These are phyloP conservation scores for Grammatotria lemairii DNA, from an alignment of 2,113 vertebrate species.

Conservation along the genomic window DNA sequence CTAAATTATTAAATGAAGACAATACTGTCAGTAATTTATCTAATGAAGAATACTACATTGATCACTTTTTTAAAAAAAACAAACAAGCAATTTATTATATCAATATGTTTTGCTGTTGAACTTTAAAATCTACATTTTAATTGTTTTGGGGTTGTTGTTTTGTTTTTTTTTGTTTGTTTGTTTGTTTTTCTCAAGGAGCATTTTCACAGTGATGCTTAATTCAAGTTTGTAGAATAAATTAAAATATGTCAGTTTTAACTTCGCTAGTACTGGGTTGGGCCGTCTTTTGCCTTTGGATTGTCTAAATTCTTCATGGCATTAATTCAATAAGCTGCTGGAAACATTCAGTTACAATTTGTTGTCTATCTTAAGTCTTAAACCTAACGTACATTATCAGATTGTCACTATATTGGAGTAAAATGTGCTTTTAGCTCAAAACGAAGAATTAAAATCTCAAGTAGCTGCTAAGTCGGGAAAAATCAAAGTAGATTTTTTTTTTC, in stretches of 20 bases:
- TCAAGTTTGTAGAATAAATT: neutral
- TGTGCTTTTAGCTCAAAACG: neutral
- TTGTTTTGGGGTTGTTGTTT: neutral
- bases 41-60: neutral
- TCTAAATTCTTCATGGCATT: neutral
- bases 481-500: neutral
- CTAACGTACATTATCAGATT: neutral
- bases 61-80: accelerated
- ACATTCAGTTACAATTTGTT: neutral
- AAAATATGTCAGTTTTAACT: neutral
- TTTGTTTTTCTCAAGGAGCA: neutral
- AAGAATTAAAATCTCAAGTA: neutral
- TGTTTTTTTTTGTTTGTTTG: neutral
- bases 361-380: neutral
- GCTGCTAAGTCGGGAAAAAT: neutral
- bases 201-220: neutral
- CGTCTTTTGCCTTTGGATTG: neutral
- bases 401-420: neutral
- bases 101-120: neutral
- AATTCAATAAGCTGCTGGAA: neutral
- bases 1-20: neutral
- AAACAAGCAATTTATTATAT: neutral
- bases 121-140: neutral
- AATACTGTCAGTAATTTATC: conserved; percentile 1
- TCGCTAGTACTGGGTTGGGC: neutral